Evolutionary conservation across 2,888 invertebrate genomes (phyloP).

Genomic region (Julus scanicus): DNA sequence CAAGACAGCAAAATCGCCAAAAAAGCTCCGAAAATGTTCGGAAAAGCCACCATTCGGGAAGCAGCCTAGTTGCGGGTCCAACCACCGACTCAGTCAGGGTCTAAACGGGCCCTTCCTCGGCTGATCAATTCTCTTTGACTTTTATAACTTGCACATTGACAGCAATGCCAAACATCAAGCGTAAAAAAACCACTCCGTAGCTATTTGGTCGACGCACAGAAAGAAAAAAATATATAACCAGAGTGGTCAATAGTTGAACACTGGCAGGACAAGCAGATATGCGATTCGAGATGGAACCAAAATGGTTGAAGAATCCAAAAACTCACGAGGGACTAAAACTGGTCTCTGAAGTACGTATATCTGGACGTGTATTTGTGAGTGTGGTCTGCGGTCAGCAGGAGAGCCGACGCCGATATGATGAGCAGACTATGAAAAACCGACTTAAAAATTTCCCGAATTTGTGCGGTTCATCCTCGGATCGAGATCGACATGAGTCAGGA

Average conservation of each 20-base stretch:
- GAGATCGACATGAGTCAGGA: constrained; percentile 2
- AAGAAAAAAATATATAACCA: background rate
- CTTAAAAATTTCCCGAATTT: background rate
- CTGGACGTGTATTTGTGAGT: no score
- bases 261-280: no score
- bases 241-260: background rate
- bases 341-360: background rate
- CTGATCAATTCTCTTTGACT: background rate
- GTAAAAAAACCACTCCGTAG: background rate
- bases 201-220: background rate
- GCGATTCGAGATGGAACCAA: no score
- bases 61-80: background rate
- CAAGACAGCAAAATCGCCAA: background rate
- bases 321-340: background rate
- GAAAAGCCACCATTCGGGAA: background rate
- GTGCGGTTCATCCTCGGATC: constrained; percentile 4
- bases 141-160: background rate
- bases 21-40: background rate
- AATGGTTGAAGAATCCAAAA: background rate
- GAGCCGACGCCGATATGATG: background rate
- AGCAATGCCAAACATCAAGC: background rate
- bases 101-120: background rate
- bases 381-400: background rate
- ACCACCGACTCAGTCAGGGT: background rate
- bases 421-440: background rate